A percentile compares a stretch with the other conserved stretches of the same genome.
Evolutionary conservation across 2,888 invertebrate species (phyloP).

Genomic region (Dasysyrphus tricinctus): DNA sequence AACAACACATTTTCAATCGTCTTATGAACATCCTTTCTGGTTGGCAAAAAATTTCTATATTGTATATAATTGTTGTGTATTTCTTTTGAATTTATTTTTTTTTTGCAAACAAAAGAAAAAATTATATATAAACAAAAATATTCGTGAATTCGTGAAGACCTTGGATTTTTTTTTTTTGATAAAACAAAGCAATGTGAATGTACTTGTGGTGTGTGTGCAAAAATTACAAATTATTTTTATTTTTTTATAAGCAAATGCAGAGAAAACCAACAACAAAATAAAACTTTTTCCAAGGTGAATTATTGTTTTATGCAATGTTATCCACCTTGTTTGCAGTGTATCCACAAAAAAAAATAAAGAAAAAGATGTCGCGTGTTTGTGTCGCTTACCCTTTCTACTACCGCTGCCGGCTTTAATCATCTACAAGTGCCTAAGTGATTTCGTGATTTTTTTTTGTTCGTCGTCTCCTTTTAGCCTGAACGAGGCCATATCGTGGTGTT

Average conservation of each 20-base stretch:
- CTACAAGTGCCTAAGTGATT: slow-evolving; percentile 63
- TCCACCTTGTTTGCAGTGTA: neutral
- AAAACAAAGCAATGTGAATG: slow-evolving; percentile 54
- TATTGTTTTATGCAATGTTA: slow-evolving; percentile 18
- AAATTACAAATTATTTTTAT: slow-evolving; percentile 53
- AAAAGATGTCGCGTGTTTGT: slow-evolving; percentile 60
- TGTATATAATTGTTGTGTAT: slow-evolving; percentile 9
- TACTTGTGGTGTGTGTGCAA: slow-evolving; percentile 56
- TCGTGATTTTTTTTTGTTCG: slow-evolving; percentile 45
- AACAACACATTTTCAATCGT: slow-evolving; percentile 59
- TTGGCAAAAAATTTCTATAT: neutral
- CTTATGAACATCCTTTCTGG: slow-evolving; percentile 14
- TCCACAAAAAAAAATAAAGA: neutral
- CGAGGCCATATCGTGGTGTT: slow-evolving; percentile 39
- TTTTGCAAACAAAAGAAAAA: slow-evolving; percentile 28
- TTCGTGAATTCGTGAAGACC: slow-evolving; percentile 39
- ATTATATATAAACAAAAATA: slow-evolving; percentile 16
- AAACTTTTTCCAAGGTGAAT: slow-evolving; percentile 32
- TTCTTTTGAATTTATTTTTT: slow-evolving; percentile 4
- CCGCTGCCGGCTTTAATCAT: slow-evolving; percentile 49
- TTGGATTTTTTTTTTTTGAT: slow-evolving; percentile 46
- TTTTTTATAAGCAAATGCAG: slow-evolving; percentile 33
- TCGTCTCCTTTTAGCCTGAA: slow-evolving; percentile 12
- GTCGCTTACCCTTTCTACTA: slow-evolving; percentile 39
- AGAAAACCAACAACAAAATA: neutral